A percentile compares a stretch with the other conserved stretches of the same genome.
These are phyloP conservation scores for Zaprionus bogoriensis DNA, from an alignment of 2,888 invertebrate genomes.

Conservation along the genomic window DNA sequence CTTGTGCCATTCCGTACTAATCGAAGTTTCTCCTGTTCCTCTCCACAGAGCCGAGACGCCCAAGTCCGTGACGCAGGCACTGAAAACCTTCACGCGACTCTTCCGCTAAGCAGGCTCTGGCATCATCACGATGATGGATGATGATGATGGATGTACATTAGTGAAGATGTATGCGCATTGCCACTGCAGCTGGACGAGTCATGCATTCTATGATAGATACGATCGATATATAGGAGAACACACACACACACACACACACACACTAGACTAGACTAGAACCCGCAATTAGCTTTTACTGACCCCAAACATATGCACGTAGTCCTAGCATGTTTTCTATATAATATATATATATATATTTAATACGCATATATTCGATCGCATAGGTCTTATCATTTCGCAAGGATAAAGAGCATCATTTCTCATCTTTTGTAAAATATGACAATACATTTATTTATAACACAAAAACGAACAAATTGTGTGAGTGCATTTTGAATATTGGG, in stretches of 20 bases:
- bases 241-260: too few relatives aligned
- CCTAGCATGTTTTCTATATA: neutral
- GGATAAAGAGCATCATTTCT: neutral
- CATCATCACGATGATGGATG: neutral
- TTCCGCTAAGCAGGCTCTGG: conserved; percentile 86
- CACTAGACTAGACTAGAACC: neutral
- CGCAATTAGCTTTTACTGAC: neutral
- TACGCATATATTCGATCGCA: neutral
- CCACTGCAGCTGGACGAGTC: neutral
- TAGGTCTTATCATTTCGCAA: neutral
- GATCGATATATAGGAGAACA: neutral
- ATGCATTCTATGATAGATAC: neutral
- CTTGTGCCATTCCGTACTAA: conserved; percentile 45
- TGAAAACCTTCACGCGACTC: conserved; percentile 93
- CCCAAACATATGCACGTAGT: neutral
- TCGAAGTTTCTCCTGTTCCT: neutral
- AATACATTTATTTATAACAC: conserved; percentile 2
- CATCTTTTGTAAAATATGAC: neutral
- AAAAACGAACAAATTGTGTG: neutral
- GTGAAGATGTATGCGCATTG: neutral
- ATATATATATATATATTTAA: neutral
- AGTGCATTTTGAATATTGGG: too few relatives aligned
- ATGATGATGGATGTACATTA: neutral
- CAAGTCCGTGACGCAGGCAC: conserved; percentile 90
- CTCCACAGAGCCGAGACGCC: conserved; percentile 88